phyloP scores from a whole-genome alignment of 2,113 vertebrate genomes.

The Parotia lawesii region DNA sequence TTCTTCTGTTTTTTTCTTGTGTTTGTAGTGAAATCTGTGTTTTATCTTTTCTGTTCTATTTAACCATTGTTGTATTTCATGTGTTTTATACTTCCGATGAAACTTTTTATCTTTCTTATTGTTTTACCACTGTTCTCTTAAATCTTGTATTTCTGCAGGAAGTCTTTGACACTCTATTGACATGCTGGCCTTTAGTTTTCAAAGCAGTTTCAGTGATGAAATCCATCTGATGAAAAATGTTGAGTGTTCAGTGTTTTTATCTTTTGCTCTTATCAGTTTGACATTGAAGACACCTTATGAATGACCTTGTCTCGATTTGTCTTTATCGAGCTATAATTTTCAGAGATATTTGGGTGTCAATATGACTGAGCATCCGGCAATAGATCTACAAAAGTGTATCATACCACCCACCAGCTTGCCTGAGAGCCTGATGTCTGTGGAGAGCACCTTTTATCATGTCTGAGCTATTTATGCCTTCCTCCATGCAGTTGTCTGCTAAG shows the following conservation, averaged over 20 bases:
- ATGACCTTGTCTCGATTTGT: neutral
- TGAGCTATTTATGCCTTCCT: neutral
- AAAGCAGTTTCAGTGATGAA: neutral
- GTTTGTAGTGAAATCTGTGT: neutral
- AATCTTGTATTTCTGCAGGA: neutral
- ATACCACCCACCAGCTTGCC: neutral
- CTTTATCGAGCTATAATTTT: neutral
- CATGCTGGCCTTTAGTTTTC: neutral
- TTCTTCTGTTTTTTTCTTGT: neutral
- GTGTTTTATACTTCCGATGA: neutral
- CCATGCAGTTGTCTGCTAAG: neutral
- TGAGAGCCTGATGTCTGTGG: neutral
- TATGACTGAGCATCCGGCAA: neutral
- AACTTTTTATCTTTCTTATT: neutral
- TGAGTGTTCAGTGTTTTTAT: neutral
- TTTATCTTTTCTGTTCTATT: neutral
- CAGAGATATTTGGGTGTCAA: neutral
- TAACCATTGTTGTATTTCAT: neutral
- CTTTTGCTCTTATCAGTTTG: neutral
- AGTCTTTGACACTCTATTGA: neutral
- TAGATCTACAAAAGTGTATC: neutral
- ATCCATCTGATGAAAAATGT: neutral
- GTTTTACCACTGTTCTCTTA: neutral
- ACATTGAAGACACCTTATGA: neutral
- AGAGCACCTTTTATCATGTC: neutral